These are phyloP conservation scores for Blomia tropicalis DNA, from an alignment of 2,888 invertebrate species.

Conservation along the genomic window DNA sequence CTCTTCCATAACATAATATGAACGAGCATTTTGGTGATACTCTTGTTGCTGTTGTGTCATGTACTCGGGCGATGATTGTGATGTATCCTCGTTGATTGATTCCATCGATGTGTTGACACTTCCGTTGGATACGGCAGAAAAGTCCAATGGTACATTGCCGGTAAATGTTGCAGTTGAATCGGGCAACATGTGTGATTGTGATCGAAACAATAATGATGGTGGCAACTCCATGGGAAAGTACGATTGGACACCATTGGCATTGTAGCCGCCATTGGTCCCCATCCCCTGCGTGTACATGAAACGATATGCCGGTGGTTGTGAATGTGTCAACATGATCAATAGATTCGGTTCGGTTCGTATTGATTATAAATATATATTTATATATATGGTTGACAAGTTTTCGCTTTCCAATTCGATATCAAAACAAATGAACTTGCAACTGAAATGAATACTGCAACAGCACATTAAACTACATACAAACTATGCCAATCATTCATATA, in stretches of 20 bases:
- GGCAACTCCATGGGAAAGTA: not conserved
- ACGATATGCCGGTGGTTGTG: slow-evolving; percentile 8
- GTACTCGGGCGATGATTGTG: slow-evolving; percentile 2
- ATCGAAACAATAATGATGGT: slow-evolving; percentile 5
- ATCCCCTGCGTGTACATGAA: slow-evolving; percentile 2
- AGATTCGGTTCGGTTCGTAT: not conserved
- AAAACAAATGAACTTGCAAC: no score
- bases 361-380: no score
- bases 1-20: not conserved
- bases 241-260: not conserved
- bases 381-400: no score
- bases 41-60: not conserved
- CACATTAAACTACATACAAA: no score
- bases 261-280: not conserved
- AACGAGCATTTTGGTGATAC: not conserved
- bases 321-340: slow-evolving; percentile 12
- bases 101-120: slow-evolving; percentile 4
- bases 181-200: not conserved
- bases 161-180: not conserved
- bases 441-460: no score
- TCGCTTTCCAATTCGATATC: no score
- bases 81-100: slow-evolving; percentile 5
- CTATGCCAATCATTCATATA: no score
- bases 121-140: not conserved
- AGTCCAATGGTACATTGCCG: not conserved